A percentile compares a stretch with the other conserved stretches of the same genome.
These are phyloP conservation scores for Tetranychus piercei DNA, from an alignment of 2,888 invertebrate genomes.

Conservation along the genomic window DNA sequence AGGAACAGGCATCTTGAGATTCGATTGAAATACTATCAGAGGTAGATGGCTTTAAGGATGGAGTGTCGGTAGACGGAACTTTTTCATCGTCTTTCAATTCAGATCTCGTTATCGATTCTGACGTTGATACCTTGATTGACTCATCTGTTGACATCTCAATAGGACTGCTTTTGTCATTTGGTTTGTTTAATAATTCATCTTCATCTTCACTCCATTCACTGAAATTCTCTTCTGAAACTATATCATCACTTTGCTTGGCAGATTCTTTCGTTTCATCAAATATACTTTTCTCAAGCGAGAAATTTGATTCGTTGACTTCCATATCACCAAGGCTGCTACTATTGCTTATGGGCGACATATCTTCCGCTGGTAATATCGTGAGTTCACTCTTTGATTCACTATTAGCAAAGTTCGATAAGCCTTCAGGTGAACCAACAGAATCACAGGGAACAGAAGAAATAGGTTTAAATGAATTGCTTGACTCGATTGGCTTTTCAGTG, in stretches of 20 bases:
- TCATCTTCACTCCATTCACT: constrained; percentile 68
- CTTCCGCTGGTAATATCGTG: constrained; percentile 2
- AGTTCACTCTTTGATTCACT: background rate
- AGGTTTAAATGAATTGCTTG: background rate
- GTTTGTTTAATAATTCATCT: constrained; percentile 41
- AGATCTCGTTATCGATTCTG: background rate
- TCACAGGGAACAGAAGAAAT: background rate
- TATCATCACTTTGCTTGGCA: constrained; percentile 12
- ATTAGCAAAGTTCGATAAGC: background rate
- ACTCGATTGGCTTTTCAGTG: background rate
- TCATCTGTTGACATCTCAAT: background rate
- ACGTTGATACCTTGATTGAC: background rate
- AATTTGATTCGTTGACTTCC: background rate
- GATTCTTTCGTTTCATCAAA: background rate
- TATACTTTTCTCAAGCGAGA: background rate
- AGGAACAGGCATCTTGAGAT: background rate
- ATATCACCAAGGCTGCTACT: constrained; percentile 12
- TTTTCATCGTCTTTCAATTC: background rate
- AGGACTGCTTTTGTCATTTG: background rate
- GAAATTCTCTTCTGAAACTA: constrained; percentile 39
- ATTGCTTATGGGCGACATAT: constrained; percentile 14
- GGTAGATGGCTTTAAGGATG: background rate
- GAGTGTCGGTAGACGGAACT: background rate
- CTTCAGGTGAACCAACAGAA: background rate
- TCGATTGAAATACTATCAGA: background rate